Base-by-base conservation (phyloP, 1,140 invertebrate genomes). In the Cryptotermes secundus region DNA sequence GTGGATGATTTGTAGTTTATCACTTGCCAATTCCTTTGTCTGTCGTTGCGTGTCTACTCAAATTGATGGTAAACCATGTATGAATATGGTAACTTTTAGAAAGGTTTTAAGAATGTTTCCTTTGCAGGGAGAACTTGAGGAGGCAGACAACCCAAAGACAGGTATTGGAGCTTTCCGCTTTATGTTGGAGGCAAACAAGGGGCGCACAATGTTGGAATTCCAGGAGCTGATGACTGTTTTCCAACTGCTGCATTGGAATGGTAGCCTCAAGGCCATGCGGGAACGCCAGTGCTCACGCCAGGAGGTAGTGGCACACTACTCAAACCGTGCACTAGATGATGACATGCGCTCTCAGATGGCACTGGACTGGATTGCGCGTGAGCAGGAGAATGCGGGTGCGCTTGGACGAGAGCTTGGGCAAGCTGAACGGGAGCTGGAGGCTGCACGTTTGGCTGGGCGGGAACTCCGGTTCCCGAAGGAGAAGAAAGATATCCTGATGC, bases 171-270 rank as follows among this genome's bases (percentile, higher is more conserved):
- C 97, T 24, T 99, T 98, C 90, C 94, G 96, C 87, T 98, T 98
- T 88, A 98, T 98, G 97, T 90, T 98, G 86, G 96, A 98, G 89
- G 94, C 96, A 81, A 98, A 98, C 90, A 96, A 96, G 87, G 96
- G 96, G 0, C 93, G 96, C 80, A 98, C 97, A 31, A 98, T 98
- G 97, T 92, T 99, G 72, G 97, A 99, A 89, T 99, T 98, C 90
- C 97, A 98, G 90, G 97, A 98, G 90, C 90, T 99, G 86, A 98
- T 98, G 97, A 99, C 97, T 1, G 97, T 98, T 7, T 98, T 99
- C 90, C 97, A 98, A 90, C 91, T 99, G 80, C 91, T 99, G 3
- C 97, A 98, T 89, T 99, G 97, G 97, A 98, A 98, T 89, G 97
- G 97, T 2, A 97, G 96, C 84, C 89, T 99, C 85, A 97, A 97